A percentile compares a stretch with the other conserved stretches of the same genome.
Conservation (phyloP, 1,140 invertebrate species). For the Meloidogyne chitwoodi region DNA sequence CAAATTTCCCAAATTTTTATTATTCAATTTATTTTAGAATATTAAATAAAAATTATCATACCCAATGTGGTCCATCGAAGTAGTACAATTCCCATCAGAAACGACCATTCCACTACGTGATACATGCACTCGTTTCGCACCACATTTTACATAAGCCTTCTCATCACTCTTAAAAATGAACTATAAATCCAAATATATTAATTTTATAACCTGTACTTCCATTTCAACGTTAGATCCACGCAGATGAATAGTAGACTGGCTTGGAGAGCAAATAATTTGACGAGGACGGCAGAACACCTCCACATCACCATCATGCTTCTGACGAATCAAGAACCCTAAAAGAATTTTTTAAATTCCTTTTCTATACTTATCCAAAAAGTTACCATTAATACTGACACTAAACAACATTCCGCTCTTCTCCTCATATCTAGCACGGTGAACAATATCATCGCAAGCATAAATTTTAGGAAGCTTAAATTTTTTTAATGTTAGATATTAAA, state of each 20-base stretch:
- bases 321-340: conserved; percentile 28
- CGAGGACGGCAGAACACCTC: conserved; percentile 21
- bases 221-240: conserved; percentile 24
- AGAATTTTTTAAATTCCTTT: background rate
- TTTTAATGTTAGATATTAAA: background rate
- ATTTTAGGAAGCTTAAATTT: conserved; percentile 12
- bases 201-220: conserved; percentile 23
- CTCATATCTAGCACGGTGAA: conserved; percentile 26
- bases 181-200: background rate
- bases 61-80: conserved; percentile 32
- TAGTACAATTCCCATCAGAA: conserved; percentile 30
- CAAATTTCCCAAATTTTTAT: too few relatives aligned
- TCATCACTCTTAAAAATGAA: conserved; percentile 18
- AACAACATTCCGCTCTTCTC: conserved; percentile 20
- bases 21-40: too few relatives aligned
- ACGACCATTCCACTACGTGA: conserved; percentile 33
- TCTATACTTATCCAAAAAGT: too few relatives aligned
- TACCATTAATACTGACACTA: conserved; percentile 15
- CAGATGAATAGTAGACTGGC: background rate
- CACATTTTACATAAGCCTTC: conserved; percentile 30
- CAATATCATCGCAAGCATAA: conserved; percentile 32
- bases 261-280: conserved; percentile 21
- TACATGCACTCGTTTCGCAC: conserved; percentile 26
- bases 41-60: background rate
- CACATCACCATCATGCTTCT: conserved; percentile 21